A percentile compares a stretch with the other conserved stretches of the same genome.
phyloP scores from a whole-genome alignment of 2,888 invertebrate genomes.

The Mythimna ferrago region DNA sequence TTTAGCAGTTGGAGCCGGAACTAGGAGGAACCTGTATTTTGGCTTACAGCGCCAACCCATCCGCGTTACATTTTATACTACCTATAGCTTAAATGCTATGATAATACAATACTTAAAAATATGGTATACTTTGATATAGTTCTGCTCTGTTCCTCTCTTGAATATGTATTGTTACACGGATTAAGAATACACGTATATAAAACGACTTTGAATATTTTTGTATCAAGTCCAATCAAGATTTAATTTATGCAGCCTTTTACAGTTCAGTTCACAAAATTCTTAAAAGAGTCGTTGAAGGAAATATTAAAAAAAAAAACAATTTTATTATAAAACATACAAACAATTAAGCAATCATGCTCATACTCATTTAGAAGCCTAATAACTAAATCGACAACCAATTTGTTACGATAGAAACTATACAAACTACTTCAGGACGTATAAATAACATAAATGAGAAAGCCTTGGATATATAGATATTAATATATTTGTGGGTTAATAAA shows the following conservation, averaged over 20 bases:
- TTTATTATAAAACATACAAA: conserved; percentile 3
- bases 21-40: too few relatives aligned
- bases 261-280: background rate
- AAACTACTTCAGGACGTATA: conserved; percentile 54
- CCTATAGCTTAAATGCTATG: too few relatives aligned
- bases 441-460: conserved; percentile 54
- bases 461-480: conserved; percentile 49
- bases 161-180: too few relatives aligned
- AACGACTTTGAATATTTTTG: background rate
- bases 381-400: conserved; percentile 47
- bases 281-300: background rate
- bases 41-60: too few relatives aligned
- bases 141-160: too few relatives aligned
- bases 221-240: background rate
- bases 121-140: too few relatives aligned
- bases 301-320: background rate
- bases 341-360: background rate
- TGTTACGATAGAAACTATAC: conserved; percentile 43
- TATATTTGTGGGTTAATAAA: conserved; percentile 60
- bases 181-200: background rate
- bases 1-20: too few relatives aligned
- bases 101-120: too few relatives aligned
- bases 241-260: conserved; percentile 2
- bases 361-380: conserved; percentile 2
- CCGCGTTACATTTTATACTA: too few relatives aligned